Base-by-base conservation (phyloP, 2,888 invertebrate genomes). In the Xanthorhoe designata region DNA sequence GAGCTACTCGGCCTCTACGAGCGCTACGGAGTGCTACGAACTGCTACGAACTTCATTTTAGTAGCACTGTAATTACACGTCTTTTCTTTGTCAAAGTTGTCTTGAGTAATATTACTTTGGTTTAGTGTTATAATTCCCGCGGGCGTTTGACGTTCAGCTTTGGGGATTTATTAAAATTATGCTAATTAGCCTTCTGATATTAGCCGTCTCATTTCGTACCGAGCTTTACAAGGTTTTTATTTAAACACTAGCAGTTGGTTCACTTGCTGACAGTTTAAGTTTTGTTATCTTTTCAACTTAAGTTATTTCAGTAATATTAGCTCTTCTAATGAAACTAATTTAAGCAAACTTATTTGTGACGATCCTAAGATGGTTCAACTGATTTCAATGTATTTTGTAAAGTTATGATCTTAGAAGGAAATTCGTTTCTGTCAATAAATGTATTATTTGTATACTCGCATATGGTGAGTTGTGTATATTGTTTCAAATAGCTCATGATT, bases 11-110 rank as follows among this genome's bases (percentile, higher is more conserved):
- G 66, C 56, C 47, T 60, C 71, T 69, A 69, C 72, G 65, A 65
- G 68, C 75, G 76, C 78, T 79, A 71, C 74, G 78, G 60, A 69
- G 29, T 65, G 71, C 78, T 77, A 80, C 83, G 78, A 78, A 80
- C 76, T 82, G 71, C 78, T 77, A 80, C 83, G 78, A 78, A 80
- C 76, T 82, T 78, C 76, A 81, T 75, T 82, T 79, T 82, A 75
- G 82, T 79, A 80, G 80, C 75, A 74, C 75, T 72, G 82, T 84
- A 84, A 83, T 83, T 84, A 82, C 75, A 79, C 78, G 80, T 78
- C 77, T 78, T 76, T 75, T 75, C 72, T 74, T 70, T 73, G 73
- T 77, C 69, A 72, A 73, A 73, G 75, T 74, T 70, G 75, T 73
- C 73, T 76, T 73, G 72, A 73, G 73, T 78, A 76, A 79, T 80